phyloP scores from a whole-genome alignment of 2,888 invertebrate genomes.

The Oscheius sp. region DNA sequence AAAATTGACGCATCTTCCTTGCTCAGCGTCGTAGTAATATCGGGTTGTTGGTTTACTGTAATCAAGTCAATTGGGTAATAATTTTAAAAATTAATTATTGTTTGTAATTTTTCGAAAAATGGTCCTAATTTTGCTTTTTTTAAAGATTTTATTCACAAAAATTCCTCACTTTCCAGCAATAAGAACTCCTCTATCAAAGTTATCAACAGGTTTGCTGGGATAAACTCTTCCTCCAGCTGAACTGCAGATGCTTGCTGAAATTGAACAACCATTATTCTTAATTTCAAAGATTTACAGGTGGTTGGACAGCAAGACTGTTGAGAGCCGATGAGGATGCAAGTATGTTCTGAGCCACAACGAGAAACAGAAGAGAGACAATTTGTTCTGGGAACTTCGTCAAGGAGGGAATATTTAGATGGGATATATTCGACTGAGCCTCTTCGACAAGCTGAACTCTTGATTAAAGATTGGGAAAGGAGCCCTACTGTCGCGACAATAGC shows the following conservation, averaged over 20 bases:
- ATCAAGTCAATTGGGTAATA: not conserved
- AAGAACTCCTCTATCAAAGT: constrained; percentile 53
- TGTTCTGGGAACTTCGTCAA: constrained; percentile 62
- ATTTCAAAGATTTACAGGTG: constrained; percentile 26
- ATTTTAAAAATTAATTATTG: too few species aligned
- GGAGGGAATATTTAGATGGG: constrained; percentile 48
- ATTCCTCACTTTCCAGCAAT: constrained; percentile 54
- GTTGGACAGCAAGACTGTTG: constrained; percentile 65
- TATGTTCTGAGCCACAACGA: constrained; percentile 56
- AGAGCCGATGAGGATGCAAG: constrained; percentile 61
- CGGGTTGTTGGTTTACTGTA: constrained; percentile 56
- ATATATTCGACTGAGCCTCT: constrained; percentile 60
- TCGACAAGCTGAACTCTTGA: constrained; percentile 51
- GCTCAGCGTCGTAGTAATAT: constrained; percentile 65
- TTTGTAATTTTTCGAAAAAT: not conserved
- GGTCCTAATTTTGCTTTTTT: not conserved
- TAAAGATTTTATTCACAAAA: not conserved
- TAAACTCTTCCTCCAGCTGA: constrained; percentile 55
- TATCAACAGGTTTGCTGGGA: constrained; percentile 54
- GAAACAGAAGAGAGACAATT: constrained; percentile 61
- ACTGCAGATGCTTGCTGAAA: constrained; percentile 59
- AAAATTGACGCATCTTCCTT: constrained; percentile 64
- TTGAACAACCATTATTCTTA: too few species aligned
- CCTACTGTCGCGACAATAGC: constrained; percentile 63
- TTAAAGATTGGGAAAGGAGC: not conserved